Conservation (phyloP, 2,113 vertebrate species). For the Genyomyrus donnyi region DNA sequence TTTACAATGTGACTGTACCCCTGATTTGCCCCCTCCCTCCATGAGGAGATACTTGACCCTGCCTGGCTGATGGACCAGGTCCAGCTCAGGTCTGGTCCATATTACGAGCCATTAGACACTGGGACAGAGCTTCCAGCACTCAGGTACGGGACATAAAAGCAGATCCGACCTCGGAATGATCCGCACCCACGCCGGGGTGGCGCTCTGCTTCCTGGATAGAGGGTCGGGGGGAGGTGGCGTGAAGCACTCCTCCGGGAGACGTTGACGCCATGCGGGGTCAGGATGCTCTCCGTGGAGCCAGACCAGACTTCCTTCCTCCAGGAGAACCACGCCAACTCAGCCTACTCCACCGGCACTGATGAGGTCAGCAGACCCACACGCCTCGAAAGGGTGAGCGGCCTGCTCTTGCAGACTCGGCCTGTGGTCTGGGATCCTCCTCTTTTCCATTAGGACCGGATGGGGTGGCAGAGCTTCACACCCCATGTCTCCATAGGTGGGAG, state of each 20-base stretch:
- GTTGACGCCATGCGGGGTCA: constrained; percentile 9
- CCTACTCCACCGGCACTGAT: constrained; percentile 38
- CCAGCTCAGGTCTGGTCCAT: not conserved
- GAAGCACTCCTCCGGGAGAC: constrained; percentile 21
- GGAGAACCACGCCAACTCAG: constrained; percentile 32
- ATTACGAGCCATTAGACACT: not conserved
- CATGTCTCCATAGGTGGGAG: not conserved
- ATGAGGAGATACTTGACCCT: constrained; percentile 1
- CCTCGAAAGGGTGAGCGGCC: not conserved
- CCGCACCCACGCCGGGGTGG: not conserved
- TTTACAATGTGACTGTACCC: constrained; percentile 52
- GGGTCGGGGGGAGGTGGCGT: constrained; percentile 15
- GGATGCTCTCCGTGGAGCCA: constrained; percentile 22
- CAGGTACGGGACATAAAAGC: not conserved
- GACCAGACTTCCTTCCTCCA: constrained; percentile 48
- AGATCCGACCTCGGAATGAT: not conserved
- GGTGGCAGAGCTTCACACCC: not conserved
- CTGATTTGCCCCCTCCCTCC: constrained; percentile 24
- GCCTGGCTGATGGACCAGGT: constrained; percentile 1
- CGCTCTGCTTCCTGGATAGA: not conserved
- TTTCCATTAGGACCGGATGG: not conserved
- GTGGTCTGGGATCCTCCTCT: not conserved
- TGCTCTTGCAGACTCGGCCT: not conserved
- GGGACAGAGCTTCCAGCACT: too few relatives aligned
- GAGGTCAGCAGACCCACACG: constrained; percentile 53